These are phyloP conservation scores for Pica pica DNA, from an alignment of 2,113 vertebrate species.

Conservation along the genomic window DNA sequence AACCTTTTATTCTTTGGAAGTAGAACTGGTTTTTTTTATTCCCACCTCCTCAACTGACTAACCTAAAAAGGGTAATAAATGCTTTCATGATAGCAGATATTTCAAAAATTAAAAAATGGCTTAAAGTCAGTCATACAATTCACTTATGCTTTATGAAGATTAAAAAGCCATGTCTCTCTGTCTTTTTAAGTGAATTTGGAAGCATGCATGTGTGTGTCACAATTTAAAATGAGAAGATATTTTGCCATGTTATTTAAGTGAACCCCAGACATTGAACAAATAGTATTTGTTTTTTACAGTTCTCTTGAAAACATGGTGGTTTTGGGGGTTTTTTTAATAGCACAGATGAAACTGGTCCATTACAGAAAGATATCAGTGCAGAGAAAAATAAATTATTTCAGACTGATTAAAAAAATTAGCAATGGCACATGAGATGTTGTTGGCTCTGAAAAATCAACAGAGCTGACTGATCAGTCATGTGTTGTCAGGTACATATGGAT, in stretches of 20 bases:
- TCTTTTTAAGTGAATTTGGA: conserved; percentile 4
- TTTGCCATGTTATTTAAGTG: conserved; percentile 1
- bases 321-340: neutral
- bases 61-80: neutral
- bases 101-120: neutral
- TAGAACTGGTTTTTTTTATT: neutral
- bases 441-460: neutral
- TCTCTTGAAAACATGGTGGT: neutral
- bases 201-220: neutral
- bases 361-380: neutral
- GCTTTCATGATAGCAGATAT: neutral
- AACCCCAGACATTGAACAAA: neutral
- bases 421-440: neutral
- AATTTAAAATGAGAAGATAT: conserved; percentile 18
- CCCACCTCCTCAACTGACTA: neutral
- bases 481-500: neutral
- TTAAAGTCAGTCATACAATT: neutral
- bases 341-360: neutral
- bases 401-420: neutral
- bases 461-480: neutral
- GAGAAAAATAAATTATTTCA: neutral
- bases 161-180: neutral
- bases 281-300: neutral
- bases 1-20: neutral
- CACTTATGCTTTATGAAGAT: neutral